Conservation (phyloP, 2,797 vertebrate species). For the Pteronotus mesoamericanus region DNA sequence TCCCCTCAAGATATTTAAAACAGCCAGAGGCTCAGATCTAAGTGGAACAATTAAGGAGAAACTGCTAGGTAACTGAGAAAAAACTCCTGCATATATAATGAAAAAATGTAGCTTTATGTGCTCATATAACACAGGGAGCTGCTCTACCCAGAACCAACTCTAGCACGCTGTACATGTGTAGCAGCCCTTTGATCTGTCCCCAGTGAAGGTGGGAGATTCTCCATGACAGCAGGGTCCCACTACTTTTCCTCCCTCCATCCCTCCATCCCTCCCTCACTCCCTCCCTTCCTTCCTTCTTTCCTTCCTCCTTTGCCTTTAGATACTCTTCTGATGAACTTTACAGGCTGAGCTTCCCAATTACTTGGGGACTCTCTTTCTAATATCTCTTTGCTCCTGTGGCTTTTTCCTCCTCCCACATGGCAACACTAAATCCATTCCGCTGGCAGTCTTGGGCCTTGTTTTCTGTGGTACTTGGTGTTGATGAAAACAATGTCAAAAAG, state of each 20-base stretch:
- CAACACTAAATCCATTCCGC: background rate
- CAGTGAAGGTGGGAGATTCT: background rate
- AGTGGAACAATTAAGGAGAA: slow-evolving; percentile 37
- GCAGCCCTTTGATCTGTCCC: background rate
- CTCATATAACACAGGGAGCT: background rate
- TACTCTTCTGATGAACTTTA: background rate
- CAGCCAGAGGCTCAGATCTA: background rate
- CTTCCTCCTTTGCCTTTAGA: background rate
- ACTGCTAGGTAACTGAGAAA: background rate
- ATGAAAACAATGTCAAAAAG: background rate
- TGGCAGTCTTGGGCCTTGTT: background rate
- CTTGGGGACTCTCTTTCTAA: background rate
- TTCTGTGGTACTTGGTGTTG: background rate
- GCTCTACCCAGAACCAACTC: too few species aligned
- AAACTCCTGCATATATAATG: background rate
- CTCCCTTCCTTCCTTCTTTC: background rate
- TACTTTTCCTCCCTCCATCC: background rate
- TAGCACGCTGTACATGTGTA: background rate
- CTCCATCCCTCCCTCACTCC: too few species aligned
- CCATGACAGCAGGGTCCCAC: fast-evolving
- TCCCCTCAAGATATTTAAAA: slow-evolving; percentile 22
- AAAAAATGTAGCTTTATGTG: background rate
- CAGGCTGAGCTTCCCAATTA: background rate
- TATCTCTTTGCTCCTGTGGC: background rate
- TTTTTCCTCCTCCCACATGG: background rate